These are phyloP conservation scores for Harpalus rubripes DNA, from an alignment of 2,888 invertebrate genomes.

Conservation along the genomic window DNA sequence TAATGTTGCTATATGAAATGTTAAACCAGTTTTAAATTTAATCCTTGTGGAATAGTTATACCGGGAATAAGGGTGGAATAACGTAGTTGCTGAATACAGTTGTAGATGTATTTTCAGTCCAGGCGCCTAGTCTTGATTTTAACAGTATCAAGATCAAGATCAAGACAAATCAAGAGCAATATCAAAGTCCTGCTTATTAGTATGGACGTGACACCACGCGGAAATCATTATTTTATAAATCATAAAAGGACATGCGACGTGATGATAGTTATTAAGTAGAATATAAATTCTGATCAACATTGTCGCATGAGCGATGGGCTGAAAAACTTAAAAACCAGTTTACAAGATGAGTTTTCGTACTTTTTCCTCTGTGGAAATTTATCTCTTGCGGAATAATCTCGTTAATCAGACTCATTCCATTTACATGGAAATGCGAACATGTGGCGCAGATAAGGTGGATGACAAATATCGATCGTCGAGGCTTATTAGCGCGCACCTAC, in stretches of 20 bases:
- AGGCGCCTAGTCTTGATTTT: too few species aligned
- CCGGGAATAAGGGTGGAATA: too few species aligned
- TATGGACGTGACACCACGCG: neutral
- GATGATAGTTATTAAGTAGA: slow-evolving; percentile 39
- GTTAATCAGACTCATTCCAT: slow-evolving; percentile 65
- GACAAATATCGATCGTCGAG: slow-evolving; percentile 65
- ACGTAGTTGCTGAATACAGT: too few species aligned
- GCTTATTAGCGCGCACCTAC: slow-evolving; percentile 61
- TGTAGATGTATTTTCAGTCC: too few species aligned
- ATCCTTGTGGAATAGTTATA: too few species aligned
- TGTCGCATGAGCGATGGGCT: slow-evolving; percentile 35
- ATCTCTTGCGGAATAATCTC: slow-evolving; percentile 56
- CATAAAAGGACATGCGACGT: slow-evolving; percentile 49
- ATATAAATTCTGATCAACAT: slow-evolving; percentile 44
- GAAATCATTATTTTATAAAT: slow-evolving; percentile 35
- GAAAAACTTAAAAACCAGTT: slow-evolving; percentile 59
- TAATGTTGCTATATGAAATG: too few species aligned
- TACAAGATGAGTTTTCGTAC: slow-evolving; percentile 63
- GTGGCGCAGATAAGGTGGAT: slow-evolving; percentile 60
- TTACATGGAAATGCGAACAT: slow-evolving; percentile 64
- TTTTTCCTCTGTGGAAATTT: slow-evolving; percentile 58
- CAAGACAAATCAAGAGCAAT: neutral
- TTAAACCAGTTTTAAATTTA: too few species aligned
- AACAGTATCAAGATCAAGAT: neutral
- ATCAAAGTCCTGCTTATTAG: neutral